These are phyloP conservation scores for Baronia brevicornis DNA, from an alignment of 2,888 invertebrate species.

Conservation along the genomic window DNA sequence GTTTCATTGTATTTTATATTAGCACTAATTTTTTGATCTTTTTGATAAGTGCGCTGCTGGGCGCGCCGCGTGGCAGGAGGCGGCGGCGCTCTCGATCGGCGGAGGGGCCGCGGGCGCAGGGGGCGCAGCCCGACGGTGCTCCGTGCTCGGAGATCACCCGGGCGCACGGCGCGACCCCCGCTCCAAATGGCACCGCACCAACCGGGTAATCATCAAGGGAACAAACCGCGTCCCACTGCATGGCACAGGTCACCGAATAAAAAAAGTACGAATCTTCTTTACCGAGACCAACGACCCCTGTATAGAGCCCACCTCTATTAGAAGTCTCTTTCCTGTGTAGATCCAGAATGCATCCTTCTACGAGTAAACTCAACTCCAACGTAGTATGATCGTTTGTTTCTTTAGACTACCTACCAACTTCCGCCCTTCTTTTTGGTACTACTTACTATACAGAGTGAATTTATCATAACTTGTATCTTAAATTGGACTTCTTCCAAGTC, in stretches of 20 bases:
- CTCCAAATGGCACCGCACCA: slow-evolving; percentile 92
- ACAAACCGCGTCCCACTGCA: slow-evolving; percentile 15
- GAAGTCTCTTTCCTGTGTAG: no score
- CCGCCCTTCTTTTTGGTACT: no score
- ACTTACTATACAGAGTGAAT: no score
- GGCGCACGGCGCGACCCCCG: slow-evolving; percentile 58
- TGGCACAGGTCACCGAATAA: slow-evolving; percentile 17
- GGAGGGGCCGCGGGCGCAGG: slow-evolving; percentile 69
- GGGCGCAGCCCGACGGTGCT: slow-evolving; percentile 73
- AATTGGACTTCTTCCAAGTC: no score
- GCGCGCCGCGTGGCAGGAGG: slow-evolving; percentile 89
- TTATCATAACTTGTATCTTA: no score
- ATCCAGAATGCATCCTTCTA: no score
- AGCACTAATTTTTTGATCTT: slow-evolving; percentile 16
- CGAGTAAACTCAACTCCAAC: no score
- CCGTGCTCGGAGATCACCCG: slow-evolving; percentile 80
- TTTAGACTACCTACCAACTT: no score
- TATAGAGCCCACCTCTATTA: slow-evolving; percentile 9
- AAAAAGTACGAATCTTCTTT: slow-evolving; percentile 16
- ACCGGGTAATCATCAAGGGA: slow-evolving; percentile 78
- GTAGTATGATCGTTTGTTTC: no score
- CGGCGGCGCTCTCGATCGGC: slow-evolving; percentile 65
- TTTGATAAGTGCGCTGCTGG: slow-evolving; percentile 84
- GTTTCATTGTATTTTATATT: slow-evolving; percentile 17
- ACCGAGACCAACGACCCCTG: slow-evolving; percentile 6